Evolutionary conservation across 2,113 vertebrate species (phyloP).

Genomic region (Protobothrops flavoviridis): DNA sequence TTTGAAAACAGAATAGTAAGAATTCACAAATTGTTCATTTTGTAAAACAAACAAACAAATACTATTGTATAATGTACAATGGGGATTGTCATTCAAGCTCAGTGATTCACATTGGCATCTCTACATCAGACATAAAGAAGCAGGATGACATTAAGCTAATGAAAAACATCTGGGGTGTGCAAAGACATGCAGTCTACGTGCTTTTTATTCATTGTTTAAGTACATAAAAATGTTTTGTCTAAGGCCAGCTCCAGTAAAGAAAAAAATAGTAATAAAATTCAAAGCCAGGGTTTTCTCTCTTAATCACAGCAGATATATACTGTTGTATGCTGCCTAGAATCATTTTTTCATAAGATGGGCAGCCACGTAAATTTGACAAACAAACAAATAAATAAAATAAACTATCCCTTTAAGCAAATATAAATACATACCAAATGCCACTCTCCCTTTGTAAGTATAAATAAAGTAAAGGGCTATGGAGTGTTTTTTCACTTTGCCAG

Average conservation of each 20-base stretch:
- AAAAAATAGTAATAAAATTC: constrained; percentile 29
- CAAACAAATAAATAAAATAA: background rate
- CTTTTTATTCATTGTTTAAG: constrained; percentile 19
- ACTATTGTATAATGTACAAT: constrained; percentile 9
- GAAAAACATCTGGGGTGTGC: constrained; percentile 5
- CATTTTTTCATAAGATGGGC: background rate
- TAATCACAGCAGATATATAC: constrained; percentile 43
- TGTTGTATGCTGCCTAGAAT: background rate
- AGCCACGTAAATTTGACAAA: background rate
- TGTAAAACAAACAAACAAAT: background rate
- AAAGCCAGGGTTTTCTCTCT: constrained; percentile 36
- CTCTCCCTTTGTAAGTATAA: constrained; percentile 41
- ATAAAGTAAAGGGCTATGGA: background rate
- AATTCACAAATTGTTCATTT: constrained; percentile 14
- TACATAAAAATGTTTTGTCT: constrained; percentile 27
- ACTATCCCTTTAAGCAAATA: constrained; percentile 61
- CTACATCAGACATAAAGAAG: constrained; percentile 33
- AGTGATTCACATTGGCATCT: constrained; percentile 28
- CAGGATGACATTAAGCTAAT: constrained; percentile 30
- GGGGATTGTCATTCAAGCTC: constrained; percentile 30
- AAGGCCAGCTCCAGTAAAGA: constrained; percentile 51
- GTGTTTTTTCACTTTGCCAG: background rate
- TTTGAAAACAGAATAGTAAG: constrained; percentile 54
- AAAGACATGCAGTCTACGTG: constrained; percentile 40
- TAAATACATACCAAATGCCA: constrained; percentile 45